Evolutionary conservation across 2,888 invertebrate species (phyloP), one percentile per base, ranked within the genome.

Genomic region (Spisula subtruncata): DNA sequence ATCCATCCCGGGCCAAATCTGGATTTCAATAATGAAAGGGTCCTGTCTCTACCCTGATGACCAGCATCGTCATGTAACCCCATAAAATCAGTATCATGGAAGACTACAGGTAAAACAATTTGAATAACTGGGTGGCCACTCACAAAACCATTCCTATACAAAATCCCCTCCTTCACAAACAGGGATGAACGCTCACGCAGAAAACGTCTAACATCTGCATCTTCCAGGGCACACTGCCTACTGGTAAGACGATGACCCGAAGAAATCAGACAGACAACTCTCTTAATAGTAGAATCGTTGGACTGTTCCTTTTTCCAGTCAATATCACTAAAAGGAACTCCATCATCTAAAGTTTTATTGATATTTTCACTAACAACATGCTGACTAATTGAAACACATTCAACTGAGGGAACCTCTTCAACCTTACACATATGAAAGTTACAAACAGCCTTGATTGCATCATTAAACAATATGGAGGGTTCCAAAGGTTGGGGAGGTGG

Each of bases 291-390:
- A 29, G 51, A 25, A 14, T 81, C 51, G 25, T 25, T 25, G 5
- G 29, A 51, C 48, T 85, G 75, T n/a, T 85, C 84, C 10, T 48
- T 16, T 20, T 18, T 66, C 84, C 84, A 85, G 6, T 79, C 79
- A 51, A 79, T 54, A 25, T 54, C 35, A 54, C 85, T 79, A 10
- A 83, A 51, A 85, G n/a, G 20, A 12, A 51, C 25, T 5, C 51
- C 81, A 82, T 56, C 0, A 2, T 25, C 14, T 51, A 29, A 25
- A 51, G n/a, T 46, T 29, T 81, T 54, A 51, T 16, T 51, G 51
- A 29, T 51, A 51, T 51, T 8, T 51, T 81, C 81, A 51, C 16
- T 29, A 81, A 6, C 32, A 10, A 48, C 79, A 35, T 48, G n/a
- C 2, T 35, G n/a, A 35, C 25, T 20, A 56, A 32, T 41, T 14